Conservation (phyloP, 2,113 vertebrate genomes). For the Tretioscincus oriximinensis region DNA sequence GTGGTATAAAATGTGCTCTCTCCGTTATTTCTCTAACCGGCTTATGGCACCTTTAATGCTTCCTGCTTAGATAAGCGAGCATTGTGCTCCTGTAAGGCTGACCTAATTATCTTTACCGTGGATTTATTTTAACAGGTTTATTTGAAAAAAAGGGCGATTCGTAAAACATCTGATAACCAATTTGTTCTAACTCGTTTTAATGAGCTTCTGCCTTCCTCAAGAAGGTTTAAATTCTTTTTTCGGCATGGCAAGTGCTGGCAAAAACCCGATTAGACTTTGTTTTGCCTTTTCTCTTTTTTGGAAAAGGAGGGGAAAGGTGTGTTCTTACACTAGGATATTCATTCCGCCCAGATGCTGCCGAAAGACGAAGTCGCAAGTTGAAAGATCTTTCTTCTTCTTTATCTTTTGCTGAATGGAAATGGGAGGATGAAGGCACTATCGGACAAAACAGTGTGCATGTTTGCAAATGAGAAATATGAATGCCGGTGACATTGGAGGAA, state of each 20-base stretch:
- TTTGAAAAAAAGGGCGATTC: slow-evolving; percentile 72
- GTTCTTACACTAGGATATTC: slow-evolving; percentile 47
- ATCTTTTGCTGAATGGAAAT: slow-evolving; percentile 54
- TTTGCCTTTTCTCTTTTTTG: slow-evolving; percentile 50
- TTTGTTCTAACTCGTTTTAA: slow-evolving; percentile 70
- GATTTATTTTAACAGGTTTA: slow-evolving; percentile 74
- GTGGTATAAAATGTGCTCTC: slow-evolving; percentile 46
- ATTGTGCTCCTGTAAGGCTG: slow-evolving; percentile 59
- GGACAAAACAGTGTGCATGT: slow-evolving; percentile 41
- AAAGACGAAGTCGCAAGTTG: slow-evolving; percentile 41
- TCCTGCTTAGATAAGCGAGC: slow-evolving; percentile 48
- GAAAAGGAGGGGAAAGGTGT: slow-evolving; percentile 43
- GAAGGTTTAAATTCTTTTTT: slow-evolving; percentile 64
- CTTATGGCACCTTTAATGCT: slow-evolving; percentile 58
- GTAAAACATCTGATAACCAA: slow-evolving; percentile 70
- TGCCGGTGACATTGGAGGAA: slow-evolving; percentile 26
- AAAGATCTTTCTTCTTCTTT: slow-evolving; percentile 44
- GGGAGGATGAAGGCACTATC: slow-evolving; percentile 52
- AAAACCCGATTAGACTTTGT: slow-evolving; percentile 45
- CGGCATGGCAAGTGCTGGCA: slow-evolving; percentile 37
- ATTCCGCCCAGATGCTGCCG: slow-evolving; percentile 47
- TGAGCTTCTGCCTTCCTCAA: slow-evolving; percentile 66
- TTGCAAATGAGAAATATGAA: slow-evolving; percentile 46
- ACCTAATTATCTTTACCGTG: slow-evolving; percentile 71
- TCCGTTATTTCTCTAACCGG: slow-evolving; percentile 53